Evolutionary conservation across 2,113 vertebrate genomes (phyloP).

Genomic region (Pholis gunnellus): DNA sequence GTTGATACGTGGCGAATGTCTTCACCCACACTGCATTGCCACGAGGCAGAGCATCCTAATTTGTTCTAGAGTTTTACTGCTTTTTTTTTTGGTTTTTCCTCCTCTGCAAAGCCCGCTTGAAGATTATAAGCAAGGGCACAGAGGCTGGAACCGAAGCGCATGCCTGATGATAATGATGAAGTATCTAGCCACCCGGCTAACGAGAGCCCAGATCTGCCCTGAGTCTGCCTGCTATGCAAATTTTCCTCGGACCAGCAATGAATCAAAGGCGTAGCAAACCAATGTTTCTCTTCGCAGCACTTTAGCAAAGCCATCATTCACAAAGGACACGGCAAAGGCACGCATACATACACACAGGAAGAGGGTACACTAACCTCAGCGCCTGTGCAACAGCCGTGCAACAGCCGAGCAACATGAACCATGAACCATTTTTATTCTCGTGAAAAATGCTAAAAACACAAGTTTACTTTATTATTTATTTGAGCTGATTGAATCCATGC

Average conservation of each 20-base stretch:
- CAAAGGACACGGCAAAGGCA: conserved; percentile 75
- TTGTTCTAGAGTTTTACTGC: conserved; percentile 13
- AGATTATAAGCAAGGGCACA: conserved; percentile 69
- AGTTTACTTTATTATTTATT: neutral
- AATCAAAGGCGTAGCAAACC: conserved; percentile 76
- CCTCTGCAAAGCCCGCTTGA: conserved; percentile 39
- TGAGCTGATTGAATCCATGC: conserved; percentile 24
- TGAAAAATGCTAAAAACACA: neutral
- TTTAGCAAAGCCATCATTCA: conserved; percentile 82
- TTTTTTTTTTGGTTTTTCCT: neutral
- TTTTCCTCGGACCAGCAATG: conserved; percentile 72
- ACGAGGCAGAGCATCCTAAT: conserved; percentile 26
- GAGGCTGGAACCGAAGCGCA: conserved; percentile 53
- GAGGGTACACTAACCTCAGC: conserved; percentile 7
- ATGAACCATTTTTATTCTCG: conserved; percentile 8
- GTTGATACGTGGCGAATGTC: neutral
- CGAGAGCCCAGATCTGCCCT: conserved; percentile 76
- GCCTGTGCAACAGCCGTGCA: conserved; percentile 9
- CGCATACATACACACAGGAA: neutral
- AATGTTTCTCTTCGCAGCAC: conserved; percentile 80
- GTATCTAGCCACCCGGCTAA: conserved; percentile 76
- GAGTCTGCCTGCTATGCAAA: conserved; percentile 81
- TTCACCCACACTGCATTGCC: conserved; percentile 16
- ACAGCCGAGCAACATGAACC: no score
- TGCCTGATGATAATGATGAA: conserved; percentile 79